phyloP scores from a whole-genome alignment of 1,140 invertebrate species.

The Drosophila carrolli region DNA sequence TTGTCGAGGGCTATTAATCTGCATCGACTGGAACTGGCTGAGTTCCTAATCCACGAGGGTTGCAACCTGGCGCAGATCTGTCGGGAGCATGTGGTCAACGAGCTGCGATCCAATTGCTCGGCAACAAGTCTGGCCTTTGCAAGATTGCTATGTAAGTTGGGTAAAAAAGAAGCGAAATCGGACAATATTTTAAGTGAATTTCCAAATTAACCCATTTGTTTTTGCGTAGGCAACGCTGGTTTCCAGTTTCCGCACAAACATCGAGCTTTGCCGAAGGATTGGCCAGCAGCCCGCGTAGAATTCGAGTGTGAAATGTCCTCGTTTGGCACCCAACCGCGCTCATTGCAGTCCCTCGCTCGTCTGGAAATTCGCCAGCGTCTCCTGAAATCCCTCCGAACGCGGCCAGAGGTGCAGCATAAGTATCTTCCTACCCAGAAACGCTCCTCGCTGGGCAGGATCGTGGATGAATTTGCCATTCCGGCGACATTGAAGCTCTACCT shows the following conservation, averaged over 20 bases:
- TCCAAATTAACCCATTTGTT: not conserved
- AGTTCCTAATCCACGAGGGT: slow-evolving; percentile 85
- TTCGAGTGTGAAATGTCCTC: slow-evolving; percentile 57
- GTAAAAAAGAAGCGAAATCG: no score
- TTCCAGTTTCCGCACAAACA: slow-evolving; percentile 61
- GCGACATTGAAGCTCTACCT: slow-evolving; percentile 64
- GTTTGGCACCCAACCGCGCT: slow-evolving; percentile 39
- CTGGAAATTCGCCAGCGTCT: slow-evolving; percentile 58
- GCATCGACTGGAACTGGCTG: slow-evolving; percentile 84
- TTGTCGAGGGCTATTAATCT: slow-evolving; percentile 85
- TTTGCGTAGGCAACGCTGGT: slow-evolving; percentile 56
- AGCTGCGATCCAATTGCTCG: slow-evolving; percentile 40
- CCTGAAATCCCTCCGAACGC: slow-evolving; percentile 36
- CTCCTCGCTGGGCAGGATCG: slow-evolving; percentile 62
- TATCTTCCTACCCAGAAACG: slow-evolving; percentile 55
- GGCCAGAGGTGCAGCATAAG: slow-evolving; percentile 33
- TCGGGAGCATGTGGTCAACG: slow-evolving; percentile 54
- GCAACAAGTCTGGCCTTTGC: slow-evolving; percentile 40
- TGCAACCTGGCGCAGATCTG: slow-evolving; percentile 82
- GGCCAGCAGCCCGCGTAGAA: slow-evolving; percentile 17
- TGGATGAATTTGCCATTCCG: slow-evolving; percentile 67
- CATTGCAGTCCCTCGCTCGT: slow-evolving; percentile 62
- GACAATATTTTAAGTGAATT: not conserved
- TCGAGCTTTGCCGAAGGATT: slow-evolving; percentile 20
- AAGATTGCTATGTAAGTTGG: slow-evolving; percentile 63